Evolutionary conservation across 2,113 vertebrate genomes (phyloP).

Genomic region (Dicerorhinus sumatrensis): DNA sequence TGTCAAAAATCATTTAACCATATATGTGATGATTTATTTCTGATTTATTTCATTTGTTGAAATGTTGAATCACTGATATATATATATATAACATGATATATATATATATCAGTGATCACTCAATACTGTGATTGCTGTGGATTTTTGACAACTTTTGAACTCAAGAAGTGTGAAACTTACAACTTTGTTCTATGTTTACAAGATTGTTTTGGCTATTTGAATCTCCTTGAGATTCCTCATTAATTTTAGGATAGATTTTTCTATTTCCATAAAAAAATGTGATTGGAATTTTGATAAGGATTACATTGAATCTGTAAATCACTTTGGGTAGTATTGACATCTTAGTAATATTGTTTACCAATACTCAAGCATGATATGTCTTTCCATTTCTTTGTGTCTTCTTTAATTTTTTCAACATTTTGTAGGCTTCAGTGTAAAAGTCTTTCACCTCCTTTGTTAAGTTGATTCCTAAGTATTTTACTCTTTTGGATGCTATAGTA

Average conservation of each 20-base stretch:
- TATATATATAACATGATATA: too few relatives aligned
- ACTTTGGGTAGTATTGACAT: neutral
- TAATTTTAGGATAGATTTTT: neutral
- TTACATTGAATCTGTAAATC: neutral
- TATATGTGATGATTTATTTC: neutral
- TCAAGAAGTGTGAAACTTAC: neutral
- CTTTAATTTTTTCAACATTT: neutral
- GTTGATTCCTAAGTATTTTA: neutral
- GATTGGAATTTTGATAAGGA: neutral
- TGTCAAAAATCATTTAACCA: neutral
- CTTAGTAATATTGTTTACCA: neutral
- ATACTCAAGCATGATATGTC: neutral
- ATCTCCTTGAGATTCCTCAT: neutral
- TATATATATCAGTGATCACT: too few relatives aligned
- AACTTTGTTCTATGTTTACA: neutral
- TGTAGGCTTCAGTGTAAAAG: neutral
- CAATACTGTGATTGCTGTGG: neutral
- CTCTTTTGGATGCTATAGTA: neutral
- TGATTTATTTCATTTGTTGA: neutral
- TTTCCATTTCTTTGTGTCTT: neutral
- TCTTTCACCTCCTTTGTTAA: neutral
- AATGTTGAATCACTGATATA: too few relatives aligned
- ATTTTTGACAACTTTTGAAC: neutral
- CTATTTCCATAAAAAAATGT: neutral
- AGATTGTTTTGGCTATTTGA: neutral